Conservation (phyloP, 2,113 vertebrate genomes). For the Ictalurus punctatus region DNA sequence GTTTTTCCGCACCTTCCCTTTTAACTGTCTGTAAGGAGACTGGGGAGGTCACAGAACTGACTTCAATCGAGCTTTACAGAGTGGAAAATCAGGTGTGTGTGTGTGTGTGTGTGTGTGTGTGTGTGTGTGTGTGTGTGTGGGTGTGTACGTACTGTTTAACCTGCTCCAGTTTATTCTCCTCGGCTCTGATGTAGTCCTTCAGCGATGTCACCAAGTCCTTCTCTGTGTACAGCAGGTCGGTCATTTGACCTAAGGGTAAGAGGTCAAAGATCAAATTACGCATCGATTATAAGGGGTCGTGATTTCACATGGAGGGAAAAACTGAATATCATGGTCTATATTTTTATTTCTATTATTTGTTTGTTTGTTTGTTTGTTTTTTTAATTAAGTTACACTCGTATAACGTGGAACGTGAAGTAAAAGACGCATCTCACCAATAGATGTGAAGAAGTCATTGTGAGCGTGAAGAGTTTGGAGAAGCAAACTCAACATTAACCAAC, state of each 20-base stretch:
- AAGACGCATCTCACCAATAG: constrained; percentile 82
- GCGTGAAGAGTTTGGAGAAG: constrained; percentile 77
- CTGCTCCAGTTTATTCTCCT: constrained; percentile 89
- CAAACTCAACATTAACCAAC: constrained; percentile 73
- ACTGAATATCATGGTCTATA: background rate
- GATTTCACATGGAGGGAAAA: background rate
- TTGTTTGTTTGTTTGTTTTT: background rate
- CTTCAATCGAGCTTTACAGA: background rate
- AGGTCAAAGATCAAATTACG: background rate
- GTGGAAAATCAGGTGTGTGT: background rate
- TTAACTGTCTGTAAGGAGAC: too few relatives aligned
- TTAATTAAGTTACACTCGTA: background rate
- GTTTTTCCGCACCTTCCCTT: too few relatives aligned
- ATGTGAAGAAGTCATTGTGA: constrained; percentile 90
- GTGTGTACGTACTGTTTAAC: constrained; percentile 83
- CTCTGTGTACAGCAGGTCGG: constrained; percentile 91
- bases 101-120: background rate
- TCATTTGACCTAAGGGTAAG: constrained; percentile 87
- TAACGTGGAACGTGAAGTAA: background rate
- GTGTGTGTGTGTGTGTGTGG: background rate
- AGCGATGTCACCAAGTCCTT: constrained; percentile 95
- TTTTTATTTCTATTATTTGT: background rate
- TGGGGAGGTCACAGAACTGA: too few relatives aligned
- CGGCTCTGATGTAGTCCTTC: constrained; percentile 96
- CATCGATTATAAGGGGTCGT: background rate